Evolutionary conservation across 2,888 invertebrate species (phyloP).

Genomic region (Rhabditophanes sp.): DNA sequence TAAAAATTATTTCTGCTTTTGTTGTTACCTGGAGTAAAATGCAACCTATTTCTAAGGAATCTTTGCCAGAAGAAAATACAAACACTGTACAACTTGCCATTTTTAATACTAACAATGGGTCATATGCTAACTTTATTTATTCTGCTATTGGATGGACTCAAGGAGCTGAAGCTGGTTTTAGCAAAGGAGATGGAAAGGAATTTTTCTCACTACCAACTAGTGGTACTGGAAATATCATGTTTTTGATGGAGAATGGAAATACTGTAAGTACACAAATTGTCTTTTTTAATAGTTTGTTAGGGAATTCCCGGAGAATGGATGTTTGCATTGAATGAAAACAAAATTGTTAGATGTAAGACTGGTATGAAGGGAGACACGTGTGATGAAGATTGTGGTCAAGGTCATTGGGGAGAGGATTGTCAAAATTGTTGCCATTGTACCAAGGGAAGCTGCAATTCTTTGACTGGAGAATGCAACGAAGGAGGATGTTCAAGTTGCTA

Average conservation of each 20-base stretch:
- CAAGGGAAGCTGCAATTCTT: conserved; percentile 28
- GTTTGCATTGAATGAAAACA: conserved; percentile 30
- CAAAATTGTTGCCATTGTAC: conserved; percentile 40
- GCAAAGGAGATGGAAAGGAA: conserved; percentile 25
- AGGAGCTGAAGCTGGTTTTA: conserved; percentile 44
- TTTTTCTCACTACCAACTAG: conserved; percentile 37
- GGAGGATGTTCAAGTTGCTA: conserved; percentile 33
- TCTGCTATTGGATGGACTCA: conserved; percentile 44
- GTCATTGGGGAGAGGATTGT: conserved; percentile 43
- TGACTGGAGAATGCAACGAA: conserved; percentile 31
- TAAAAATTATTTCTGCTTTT: conserved; percentile 22
- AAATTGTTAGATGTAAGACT: conserved; percentile 37
- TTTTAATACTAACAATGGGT: conserved; percentile 38
- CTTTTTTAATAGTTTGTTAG: no score
- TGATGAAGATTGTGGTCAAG: conserved; percentile 36
- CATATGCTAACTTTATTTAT: conserved; percentile 43
- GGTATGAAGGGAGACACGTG: conserved; percentile 44
- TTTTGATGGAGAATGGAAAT: conserved; percentile 42
- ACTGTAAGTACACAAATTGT: conserved; percentile 20
- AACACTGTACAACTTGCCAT: conserved; percentile 44
- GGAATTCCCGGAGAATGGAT: conserved; percentile 44
- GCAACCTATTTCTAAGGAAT: conserved; percentile 35
- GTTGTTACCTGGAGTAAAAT: conserved; percentile 43
- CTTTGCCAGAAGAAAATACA: conserved; percentile 38
- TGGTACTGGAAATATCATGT: conserved; percentile 42